Percentiles rank a stretch among this genome's conserved stretches.
Conservation (phyloP, 2,113 vertebrate species). For the Puntigrus tetrazona region DNA sequence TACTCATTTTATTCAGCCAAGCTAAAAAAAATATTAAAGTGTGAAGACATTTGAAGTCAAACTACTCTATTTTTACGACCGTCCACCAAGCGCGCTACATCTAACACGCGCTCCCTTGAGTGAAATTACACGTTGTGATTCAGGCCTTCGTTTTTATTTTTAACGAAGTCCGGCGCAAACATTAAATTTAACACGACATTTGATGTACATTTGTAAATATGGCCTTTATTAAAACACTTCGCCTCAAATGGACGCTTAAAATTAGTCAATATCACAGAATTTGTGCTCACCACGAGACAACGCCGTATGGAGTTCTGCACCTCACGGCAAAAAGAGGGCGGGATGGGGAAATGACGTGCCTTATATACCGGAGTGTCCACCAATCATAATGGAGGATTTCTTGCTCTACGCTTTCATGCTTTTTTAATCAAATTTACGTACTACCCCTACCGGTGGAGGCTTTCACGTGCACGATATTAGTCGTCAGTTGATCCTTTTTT, state of each 20-base stretch:
- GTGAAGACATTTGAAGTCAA: too few relatives aligned
- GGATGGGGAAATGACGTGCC: fast-evolving
- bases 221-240: background rate
- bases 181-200: background rate
- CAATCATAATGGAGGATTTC: constrained; percentile 22
- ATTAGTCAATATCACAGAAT: background rate
- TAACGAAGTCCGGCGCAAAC: background rate
- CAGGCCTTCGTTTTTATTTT: background rate
- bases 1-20: background rate
- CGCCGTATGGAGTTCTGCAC: constrained; percentile 80
- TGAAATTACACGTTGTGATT: background rate
- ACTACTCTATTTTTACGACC: too few relatives aligned
- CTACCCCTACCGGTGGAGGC: constrained; percentile 10
- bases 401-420: background rate
- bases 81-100: background rate
- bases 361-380: constrained; percentile 58
- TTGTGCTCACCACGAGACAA: constrained; percentile 82
- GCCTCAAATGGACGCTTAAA: background rate
- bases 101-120: background rate
- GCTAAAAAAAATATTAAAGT: background rate
- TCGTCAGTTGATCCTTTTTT: background rate
- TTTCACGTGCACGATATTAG: background rate
- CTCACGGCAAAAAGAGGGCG: constrained; percentile 73
- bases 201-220: background rate
- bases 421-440: background rate